A percentile compares a stretch with the other conserved stretches of the same genome.
phyloP scores from a whole-genome alignment of 1,140 invertebrate species.

The Pseudomyrmex flavicornis region DNA sequence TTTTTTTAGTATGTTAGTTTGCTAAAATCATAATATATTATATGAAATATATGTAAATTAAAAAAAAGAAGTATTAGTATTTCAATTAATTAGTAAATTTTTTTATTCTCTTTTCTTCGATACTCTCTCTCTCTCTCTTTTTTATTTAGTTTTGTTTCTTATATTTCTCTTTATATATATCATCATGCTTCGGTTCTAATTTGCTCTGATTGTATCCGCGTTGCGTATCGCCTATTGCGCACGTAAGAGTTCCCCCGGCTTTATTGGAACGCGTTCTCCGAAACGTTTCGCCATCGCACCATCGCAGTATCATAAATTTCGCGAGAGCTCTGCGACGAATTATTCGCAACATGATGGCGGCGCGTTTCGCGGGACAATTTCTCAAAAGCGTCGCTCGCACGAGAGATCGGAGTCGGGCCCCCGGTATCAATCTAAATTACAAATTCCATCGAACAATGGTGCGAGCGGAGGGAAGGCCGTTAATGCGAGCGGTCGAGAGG shows the following conservation, averaged over 20 bases:
- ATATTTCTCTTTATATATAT: neutral
- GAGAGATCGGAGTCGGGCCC: conserved; percentile 33
- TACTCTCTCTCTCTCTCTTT: too few species aligned
- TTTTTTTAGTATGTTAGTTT: too few species aligned
- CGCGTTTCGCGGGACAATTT: conserved; percentile 46
- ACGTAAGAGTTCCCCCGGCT: conserved; percentile 50
- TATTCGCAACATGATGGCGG: conserved; percentile 44
- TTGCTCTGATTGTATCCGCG: conserved; percentile 4
- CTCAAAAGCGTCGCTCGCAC: conserved; percentile 48
- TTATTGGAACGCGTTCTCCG: conserved; percentile 54
- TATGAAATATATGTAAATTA: neutral
- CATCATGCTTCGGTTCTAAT: neutral
- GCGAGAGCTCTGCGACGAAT: conserved; percentile 46
- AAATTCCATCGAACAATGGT: conserved; percentile 82
- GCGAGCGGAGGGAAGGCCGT: conserved; percentile 58
- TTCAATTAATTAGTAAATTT: too few species aligned
- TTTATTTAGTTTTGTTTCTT: neutral
- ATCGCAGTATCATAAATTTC: conserved; percentile 39
- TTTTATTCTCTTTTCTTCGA: too few species aligned
- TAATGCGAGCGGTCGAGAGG: conserved; percentile 54
- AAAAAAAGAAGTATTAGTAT: too few species aligned
- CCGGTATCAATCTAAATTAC: conserved; percentile 83
- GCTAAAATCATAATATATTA: too few species aligned
- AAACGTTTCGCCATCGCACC: conserved; percentile 42
- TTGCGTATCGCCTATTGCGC: conserved; percentile 29